Evolutionary conservation across 2,797 vertebrate species (phyloP).

Genomic region (Sparidentex hasta): DNA sequence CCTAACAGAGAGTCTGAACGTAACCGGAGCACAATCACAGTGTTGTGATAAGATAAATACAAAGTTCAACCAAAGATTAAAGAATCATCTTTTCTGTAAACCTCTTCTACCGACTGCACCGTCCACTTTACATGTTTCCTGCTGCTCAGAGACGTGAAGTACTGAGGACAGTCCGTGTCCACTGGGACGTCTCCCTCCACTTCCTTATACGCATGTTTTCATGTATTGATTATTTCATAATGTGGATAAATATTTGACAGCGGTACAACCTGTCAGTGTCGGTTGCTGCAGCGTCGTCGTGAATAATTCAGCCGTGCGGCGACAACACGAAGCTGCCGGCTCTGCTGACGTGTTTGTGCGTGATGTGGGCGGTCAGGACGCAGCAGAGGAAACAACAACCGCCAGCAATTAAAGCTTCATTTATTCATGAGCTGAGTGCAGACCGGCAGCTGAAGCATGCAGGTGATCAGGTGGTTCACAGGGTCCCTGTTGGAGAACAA

Average conservation of each 20-base stretch:
- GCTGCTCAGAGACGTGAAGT: neutral
- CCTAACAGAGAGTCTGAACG: too few species aligned
- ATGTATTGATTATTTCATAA: slow-evolving; percentile 33
- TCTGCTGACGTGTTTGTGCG: neutral
- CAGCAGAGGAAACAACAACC: slow-evolving; percentile 8
- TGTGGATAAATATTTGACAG: slow-evolving; percentile 67
- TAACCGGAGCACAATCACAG: too few species aligned
- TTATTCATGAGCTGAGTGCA: slow-evolving; percentile 29
- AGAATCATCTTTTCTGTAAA: too few species aligned
- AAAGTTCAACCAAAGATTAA: too few species aligned
- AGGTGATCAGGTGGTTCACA: neutral
- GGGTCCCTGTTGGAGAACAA: neutral
- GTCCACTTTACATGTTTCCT: neutral
- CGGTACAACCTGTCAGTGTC: slow-evolving; percentile 10
- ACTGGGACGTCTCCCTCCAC: neutral
- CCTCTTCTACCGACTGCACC: too few species aligned
- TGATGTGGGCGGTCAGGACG: neutral
- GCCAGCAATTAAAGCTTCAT: slow-evolving; percentile 27
- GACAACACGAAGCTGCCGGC: slow-evolving; percentile 28
- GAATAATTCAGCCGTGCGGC: slow-evolving; percentile 43
- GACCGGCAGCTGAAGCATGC: neutral
- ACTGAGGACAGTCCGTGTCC: neutral
- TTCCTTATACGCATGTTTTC: neutral
- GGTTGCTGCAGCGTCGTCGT: slow-evolving; percentile 48
- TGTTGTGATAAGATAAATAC: too few species aligned